Evolutionary conservation across 1,140 invertebrate genomes (phyloP), one percentile per base, ranked within the genome.

Genomic region (Ceratina japonica): DNA sequence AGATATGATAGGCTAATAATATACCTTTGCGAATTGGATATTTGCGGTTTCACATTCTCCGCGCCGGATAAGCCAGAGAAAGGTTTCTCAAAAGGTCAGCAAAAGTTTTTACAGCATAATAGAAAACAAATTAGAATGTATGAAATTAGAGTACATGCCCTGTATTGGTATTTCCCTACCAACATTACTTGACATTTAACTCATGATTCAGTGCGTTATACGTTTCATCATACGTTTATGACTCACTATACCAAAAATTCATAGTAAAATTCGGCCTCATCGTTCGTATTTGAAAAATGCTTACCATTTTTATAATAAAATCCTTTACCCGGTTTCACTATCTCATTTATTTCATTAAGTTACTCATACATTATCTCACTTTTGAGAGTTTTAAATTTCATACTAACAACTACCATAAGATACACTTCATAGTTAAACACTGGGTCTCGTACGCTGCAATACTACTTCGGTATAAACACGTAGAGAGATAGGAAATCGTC

Each of bases 1-100:
- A 78, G 72, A 72, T 54, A 24, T 37, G 59, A 78, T 78, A 78
- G 70, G 49, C 49, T 78, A 78, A 72, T 72, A 37, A 71, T 71
- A 70, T 31, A 56, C 31, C 75, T 20, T 44, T 37, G 68, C 37
- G 37, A 20, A 52, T 52, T 51, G 44, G 20, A 62, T 71, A 78
- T 44, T 72, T 18, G 16, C 24, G 22, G 31, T 77, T 71, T 52
- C 49, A 10, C 20, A 71, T 62, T 63, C 58, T n/a, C 24, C 20
- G 18, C 49, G n/a, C 22, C 8, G 51, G 13, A 59, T 22, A 22
- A 59, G 37, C 2, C 20, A 58, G 65, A 61, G 65, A 76, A 76
- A 70, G 64, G 64, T 69, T 62, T 13, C 20, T 12, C 4, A 16
- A 72, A 16, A 61, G 56, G 44, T 76, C 58, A 49, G 22, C 51